These are phyloP conservation scores for Drosophila borborema DNA, from an alignment of 2,888 invertebrate genomes.

Conservation along the genomic window DNA sequence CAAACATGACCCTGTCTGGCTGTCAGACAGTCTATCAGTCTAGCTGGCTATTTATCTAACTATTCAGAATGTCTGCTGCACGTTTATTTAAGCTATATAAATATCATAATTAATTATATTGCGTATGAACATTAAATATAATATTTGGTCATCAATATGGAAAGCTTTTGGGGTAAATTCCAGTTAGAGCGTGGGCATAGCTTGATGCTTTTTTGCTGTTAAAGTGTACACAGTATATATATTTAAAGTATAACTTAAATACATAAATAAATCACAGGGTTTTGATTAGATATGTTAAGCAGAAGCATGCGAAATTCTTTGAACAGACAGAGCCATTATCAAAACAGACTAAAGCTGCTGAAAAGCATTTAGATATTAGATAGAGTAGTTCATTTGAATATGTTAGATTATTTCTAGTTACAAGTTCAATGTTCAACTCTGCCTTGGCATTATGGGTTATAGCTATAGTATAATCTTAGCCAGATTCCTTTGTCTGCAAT, in stretches of 20 bases:
- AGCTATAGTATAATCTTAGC: background rate
- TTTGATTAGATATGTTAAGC: too few species aligned
- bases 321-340: too few species aligned
- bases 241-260: too few species aligned
- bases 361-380: background rate
- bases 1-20: slow-evolving; percentile 12
- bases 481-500: background rate
- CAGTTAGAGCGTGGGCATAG: too few species aligned
- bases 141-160: background rate
- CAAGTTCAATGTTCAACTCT: background rate
- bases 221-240: too few species aligned
- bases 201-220: too few species aligned
- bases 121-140: background rate
- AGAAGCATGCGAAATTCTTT: background rate
- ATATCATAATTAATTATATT: slow-evolving; percentile 3
- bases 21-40: slow-evolving; percentile 4
- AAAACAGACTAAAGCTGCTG: background rate
- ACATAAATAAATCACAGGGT: too few species aligned
- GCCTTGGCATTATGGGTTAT: background rate
- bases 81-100: slow-evolving; percentile 10
- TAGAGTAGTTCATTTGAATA: background rate
- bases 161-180: background rate
- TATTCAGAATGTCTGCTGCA: slow-evolving; percentile 20
- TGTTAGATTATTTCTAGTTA: background rate
- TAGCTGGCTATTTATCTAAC: slow-evolving; percentile 18